These are phyloP conservation scores for Phortica okadai DNA, from an alignment of 2,888 invertebrate species.

Conservation along the genomic window DNA sequence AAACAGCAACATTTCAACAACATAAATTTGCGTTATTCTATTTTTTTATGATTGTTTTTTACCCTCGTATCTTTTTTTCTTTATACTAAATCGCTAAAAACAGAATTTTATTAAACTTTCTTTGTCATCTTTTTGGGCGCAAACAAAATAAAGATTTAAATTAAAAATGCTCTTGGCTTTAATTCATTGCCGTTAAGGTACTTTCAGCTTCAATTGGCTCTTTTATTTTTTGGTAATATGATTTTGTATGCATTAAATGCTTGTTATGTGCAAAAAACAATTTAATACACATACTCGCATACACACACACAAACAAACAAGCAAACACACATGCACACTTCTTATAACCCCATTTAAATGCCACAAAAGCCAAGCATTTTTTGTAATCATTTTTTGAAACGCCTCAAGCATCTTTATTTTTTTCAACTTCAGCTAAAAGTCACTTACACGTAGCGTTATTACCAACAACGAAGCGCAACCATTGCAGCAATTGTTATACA, in stretches of 20 bases:
- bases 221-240: constrained; percentile 10
- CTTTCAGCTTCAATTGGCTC: neutral
- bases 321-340: neutral
- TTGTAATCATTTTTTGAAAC: neutral
- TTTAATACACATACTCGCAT: neutral
- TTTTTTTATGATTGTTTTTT: neutral
- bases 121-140: neutral
- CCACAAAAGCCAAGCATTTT: neutral
- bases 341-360: neutral
- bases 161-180: constrained; percentile 21
- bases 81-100: neutral
- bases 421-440: neutral
- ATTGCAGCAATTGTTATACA: no score
- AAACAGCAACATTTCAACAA: neutral
- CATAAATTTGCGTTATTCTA: neutral
- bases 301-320: neutral
- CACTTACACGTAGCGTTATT: constrained; percentile 27
- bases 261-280: constrained; percentile 5
- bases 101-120: constrained; percentile 1
- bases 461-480: constrained; percentile 5
- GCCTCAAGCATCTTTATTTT: neutral
- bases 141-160: constrained; percentile 1
- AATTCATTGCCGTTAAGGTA: neutral
- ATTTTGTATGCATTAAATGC: constrained; percentile 3
- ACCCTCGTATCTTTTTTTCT: neutral